Percentiles rank a stretch among this genome's conserved stretches.
These are phyloP conservation scores for Nomia melanderi DNA, from an alignment of 1,140 invertebrate genomes.

Conservation along the genomic window DNA sequence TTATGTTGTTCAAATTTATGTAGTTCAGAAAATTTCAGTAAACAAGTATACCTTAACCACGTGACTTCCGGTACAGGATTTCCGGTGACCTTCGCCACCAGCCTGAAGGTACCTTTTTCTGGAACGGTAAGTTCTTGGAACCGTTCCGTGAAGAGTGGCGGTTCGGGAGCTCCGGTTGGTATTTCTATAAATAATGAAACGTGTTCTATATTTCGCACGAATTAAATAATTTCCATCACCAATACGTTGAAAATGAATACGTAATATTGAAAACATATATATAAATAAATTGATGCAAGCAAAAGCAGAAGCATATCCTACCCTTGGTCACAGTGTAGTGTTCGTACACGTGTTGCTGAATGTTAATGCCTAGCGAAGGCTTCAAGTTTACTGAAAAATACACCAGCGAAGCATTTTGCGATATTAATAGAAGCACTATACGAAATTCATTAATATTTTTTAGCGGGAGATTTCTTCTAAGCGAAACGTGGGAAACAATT, in stretches of 20 bases:
- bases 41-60: conserved; percentile 86
- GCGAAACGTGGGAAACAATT: neutral
- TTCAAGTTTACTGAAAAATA: conserved; percentile 60
- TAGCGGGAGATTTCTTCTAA: neutral
- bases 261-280: too few species aligned
- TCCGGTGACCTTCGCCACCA: conserved; percentile 93
- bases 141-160: conserved; percentile 92
- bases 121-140: conserved; percentile 92
- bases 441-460: neutral
- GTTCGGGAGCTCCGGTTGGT: conserved; percentile 86
- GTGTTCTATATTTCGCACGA: neutral
- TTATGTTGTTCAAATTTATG: too few species aligned
- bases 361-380: conserved; percentile 44
- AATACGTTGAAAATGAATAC: neutral
- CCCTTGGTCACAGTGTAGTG: conserved; percentile 41
- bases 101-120: conserved; percentile 89
- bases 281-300: conserved; percentile 20
- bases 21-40: neutral
- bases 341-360: conserved; percentile 51
- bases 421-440: conserved; percentile 38
- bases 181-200: conserved; percentile 81
- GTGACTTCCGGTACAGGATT: conserved; percentile 92
- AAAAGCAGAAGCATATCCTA: conserved; percentile 49
- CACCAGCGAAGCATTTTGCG: conserved; percentile 45
- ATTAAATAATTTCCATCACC: neutral